Base-by-base conservation (phyloP, 2,888 invertebrate species). In the Ochlodes sylvanus region DNA sequence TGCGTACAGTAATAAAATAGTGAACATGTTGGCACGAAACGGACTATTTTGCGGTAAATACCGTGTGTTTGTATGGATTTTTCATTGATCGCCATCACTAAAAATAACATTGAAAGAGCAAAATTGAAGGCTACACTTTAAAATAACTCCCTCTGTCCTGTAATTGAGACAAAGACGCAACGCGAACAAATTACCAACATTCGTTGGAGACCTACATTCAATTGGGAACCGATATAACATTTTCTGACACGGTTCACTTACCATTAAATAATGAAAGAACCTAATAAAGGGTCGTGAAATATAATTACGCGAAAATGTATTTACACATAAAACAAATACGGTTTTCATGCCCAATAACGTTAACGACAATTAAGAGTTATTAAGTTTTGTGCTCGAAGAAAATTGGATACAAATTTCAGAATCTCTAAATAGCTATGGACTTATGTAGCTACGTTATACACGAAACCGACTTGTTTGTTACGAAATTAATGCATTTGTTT, bases 91-190 rank as follows among this genome's bases (percentile, higher is more conserved):
- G n/a, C 12, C 21, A 34, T 60, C 41, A 58, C 52, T 52, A 65
- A 54, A 54, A 60, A 66, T 60, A 65, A 58, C 47, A 58, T 55
- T 52, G 17, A 52, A 58, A 50, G 57, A 19, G 10, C 47, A 82
- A 77, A 81, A 69, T 75, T 71, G 83, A 85, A 87, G 85, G 85
- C 74, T 82, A 76, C 76, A 78, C 80, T 79, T 82, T 72, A 79
- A 82, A 83, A 85, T 81, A 80, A 82, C 84, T 83, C 81, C 79
- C 77, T 79, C 67, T 83, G 80, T 83, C 79, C 80, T 78, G 83
- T 70, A 72, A 63, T 78, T 70, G 69, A 73, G 78, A 90, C 90
- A 90, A 89, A 89, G 88, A 79, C 84, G 75, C 81, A 83, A 77
- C 81, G 73, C 70, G 75, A 75, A 77, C 73, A 74, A 68, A 71